These are phyloP conservation scores for Eciton burchellii DNA, from an alignment of 1,140 invertebrate species.

Conservation along the genomic window DNA sequence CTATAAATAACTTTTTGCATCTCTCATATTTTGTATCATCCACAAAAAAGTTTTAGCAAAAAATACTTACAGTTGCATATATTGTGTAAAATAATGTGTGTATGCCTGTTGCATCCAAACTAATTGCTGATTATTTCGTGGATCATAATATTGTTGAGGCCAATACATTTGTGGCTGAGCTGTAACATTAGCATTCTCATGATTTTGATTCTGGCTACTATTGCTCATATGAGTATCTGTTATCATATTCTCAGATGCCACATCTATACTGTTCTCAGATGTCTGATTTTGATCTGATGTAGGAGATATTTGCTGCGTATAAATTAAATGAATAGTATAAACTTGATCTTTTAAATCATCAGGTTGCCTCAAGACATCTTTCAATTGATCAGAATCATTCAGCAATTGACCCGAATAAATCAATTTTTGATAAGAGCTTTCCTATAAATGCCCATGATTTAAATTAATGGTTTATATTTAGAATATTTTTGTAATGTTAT, in stretches of 20 bases:
- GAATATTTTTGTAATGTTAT: neutral
- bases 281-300: constrained; percentile 53
- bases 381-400: constrained; percentile 90
- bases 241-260: constrained; percentile 29
- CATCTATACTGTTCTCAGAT: constrained; percentile 49
- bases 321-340: constrained; percentile 93
- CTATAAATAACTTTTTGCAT: neutral
- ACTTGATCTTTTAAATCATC: constrained; percentile 87
- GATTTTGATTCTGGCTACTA: constrained; percentile 41
- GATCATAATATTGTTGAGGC: constrained; percentile 78
- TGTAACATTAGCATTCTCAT: constrained; percentile 48
- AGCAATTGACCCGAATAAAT: constrained; percentile 96
- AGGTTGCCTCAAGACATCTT: constrained; percentile 92
- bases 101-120: constrained; percentile 94
- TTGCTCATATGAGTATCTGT: constrained; percentile 56
- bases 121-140: constrained; percentile 86
- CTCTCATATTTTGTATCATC: neutral
- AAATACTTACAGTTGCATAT: constrained; percentile 89
- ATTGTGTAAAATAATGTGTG: constrained; percentile 93
- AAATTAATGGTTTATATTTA: neutral
- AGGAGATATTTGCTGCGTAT: constrained; percentile 84
- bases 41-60: neutral
- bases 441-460: constrained; percentile 85
- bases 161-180: constrained; percentile 73
- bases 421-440: constrained; percentile 92